Evolutionary conservation across 2,888 invertebrate genomes (phyloP), one percentile per base, ranked within the genome.

Genomic region (Pristionchus exspectatus): DNA sequence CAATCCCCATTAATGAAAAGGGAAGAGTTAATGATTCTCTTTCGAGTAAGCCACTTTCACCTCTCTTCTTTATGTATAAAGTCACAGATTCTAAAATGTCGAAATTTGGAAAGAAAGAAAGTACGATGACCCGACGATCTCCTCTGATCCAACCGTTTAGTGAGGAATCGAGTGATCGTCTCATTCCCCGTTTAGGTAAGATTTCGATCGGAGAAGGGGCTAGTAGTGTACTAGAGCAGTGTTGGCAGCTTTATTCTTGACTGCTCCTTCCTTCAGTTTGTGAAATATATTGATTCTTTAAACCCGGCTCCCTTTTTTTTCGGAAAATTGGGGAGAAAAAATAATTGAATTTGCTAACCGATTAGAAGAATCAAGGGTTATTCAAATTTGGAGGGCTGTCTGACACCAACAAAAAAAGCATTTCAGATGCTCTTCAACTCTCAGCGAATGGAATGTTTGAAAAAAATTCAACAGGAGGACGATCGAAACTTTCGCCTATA

Each of bases 401-500:
- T 38, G 38, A 38, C 38, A 38, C 38, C 38, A 59, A 59, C 16
- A 59, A 59, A 59, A 59, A 59, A 2, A 59, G 14, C 59, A 38
- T 81, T 50, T 50, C 81, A 81, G 81, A 44, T 81, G 54, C n/a
- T n/a, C 50, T 50, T 14, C 33, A 50, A 21, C 54, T 50, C 12
- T 50, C 81, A n/a, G 44, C 81, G 5, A 81, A 81, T 27, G 24
- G 81, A 12, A 21, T n/a, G 44, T 81, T 81, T 50, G 81, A 81
- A 24, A 81, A 81, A n/a, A 12, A 30, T n/a, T 16, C 81, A 50
- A n/a, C 30, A n/a, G 54, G 54, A 50, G 50, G n/a, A 81, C 81
- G 81, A 24, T 0, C 50, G 1, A 81, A 44, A 24, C 7, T 16
- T 18, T 81, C 81, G 12, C 81, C 81, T 5, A 81, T 81, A 12